Evolutionary conservation across 2,113 vertebrate genomes (phyloP).

Genomic region (Tupaia tana): DNA sequence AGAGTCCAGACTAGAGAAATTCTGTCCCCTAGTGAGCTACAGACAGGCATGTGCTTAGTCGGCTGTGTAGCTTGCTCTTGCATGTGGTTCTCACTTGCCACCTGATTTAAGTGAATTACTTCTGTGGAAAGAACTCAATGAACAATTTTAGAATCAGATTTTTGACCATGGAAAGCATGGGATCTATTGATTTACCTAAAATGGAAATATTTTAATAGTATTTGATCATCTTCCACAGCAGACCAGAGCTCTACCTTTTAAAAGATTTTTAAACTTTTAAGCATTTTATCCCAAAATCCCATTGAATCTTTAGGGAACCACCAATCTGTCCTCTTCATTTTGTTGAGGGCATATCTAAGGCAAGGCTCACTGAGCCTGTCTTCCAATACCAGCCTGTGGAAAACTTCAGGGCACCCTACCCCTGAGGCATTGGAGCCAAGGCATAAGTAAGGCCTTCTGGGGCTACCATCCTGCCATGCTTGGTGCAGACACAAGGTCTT

Average conservation of each 20-base stretch:
- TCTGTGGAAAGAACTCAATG: slow-evolving; percentile 5
- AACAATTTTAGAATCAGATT: slow-evolving; percentile 1
- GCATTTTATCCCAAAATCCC: slow-evolving; percentile 5
- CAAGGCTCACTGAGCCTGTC: neutral
- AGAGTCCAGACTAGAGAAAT: neutral
- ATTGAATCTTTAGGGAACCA: slow-evolving; percentile 5
- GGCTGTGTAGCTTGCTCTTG: neutral
- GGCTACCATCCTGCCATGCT: neutral
- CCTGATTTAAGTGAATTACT: neutral
- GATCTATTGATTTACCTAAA: slow-evolving; percentile 45
- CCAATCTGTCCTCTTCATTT: neutral
- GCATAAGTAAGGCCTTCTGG: neutral
- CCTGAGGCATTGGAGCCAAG: neutral
- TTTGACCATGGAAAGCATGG: neutral
- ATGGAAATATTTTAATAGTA: slow-evolving; percentile 26
- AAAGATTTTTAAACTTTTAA: slow-evolving; percentile 30
- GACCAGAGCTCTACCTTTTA: neutral
- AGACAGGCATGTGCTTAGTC: neutral
- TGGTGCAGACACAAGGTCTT: neutral
- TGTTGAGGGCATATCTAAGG: neutral
- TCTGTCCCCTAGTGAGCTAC: neutral
- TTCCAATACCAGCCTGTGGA: neutral
- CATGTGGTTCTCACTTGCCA: neutral
- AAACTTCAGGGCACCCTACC: neutral
- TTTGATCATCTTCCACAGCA: slow-evolving; percentile 38